Conservation (phyloP, 2,888 invertebrate genomes). For the Apamea monoglypha region DNA sequence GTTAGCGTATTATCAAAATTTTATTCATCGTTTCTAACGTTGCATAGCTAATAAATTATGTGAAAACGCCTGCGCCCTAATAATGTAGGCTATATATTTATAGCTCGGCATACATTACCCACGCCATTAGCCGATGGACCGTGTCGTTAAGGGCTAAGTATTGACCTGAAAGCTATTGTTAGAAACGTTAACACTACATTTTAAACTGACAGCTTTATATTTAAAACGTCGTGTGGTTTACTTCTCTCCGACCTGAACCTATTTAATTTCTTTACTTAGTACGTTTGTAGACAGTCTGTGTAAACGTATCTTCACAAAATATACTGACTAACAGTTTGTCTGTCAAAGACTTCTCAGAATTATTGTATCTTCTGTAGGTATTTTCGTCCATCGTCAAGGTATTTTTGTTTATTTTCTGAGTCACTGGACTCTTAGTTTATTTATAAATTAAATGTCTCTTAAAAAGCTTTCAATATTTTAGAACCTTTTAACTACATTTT, state of each 20-base stretch:
- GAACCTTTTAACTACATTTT: constrained; percentile 25
- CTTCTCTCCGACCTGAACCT: constrained; percentile 16
- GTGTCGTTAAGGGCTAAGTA: constrained; percentile 80
- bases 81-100: constrained; percentile 80
- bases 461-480: constrained; percentile 50
- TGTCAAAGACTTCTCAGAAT: constrained; percentile 39
- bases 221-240: constrained; percentile 16
- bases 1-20: constrained; percentile 18
- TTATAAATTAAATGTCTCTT: constrained; percentile 46
- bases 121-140: constrained; percentile 81
- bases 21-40: constrained; percentile 11
- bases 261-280: constrained; percentile 19
- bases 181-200: constrained; percentile 65
- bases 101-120: constrained; percentile 82
- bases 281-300: constrained; percentile 19
- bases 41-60: constrained; percentile 62
- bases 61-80: constrained; percentile 72
- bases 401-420: constrained; percentile 43
- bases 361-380: constrained; percentile 45
- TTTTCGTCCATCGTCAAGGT: constrained; percentile 31
- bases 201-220: constrained; percentile 46
- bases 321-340: constrained; percentile 31
- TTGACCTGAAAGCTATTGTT: constrained; percentile 82
- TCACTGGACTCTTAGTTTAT: constrained; percentile 28
- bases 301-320: constrained; percentile 23